These are phyloP conservation scores for Bombycilla garrulus DNA, from an alignment of 2,113 vertebrate genomes.

Conservation along the genomic window DNA sequence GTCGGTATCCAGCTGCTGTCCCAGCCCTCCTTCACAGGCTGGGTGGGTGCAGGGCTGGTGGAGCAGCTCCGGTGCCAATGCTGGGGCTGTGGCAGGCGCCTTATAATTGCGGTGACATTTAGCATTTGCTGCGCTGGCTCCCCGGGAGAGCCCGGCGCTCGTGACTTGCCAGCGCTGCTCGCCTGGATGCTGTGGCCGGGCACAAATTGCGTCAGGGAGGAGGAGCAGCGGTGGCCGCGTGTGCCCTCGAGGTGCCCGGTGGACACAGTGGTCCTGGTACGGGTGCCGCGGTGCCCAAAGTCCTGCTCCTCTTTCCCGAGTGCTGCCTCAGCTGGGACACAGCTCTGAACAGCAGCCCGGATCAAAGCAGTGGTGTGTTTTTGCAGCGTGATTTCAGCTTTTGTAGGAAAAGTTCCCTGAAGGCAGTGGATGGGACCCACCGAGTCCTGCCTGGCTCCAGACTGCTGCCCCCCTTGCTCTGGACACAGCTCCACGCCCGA, in stretches of 20 bases:
- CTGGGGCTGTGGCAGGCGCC: background rate
- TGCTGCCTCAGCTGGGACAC: background rate
- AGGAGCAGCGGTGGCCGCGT: accelerated
- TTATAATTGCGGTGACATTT: background rate
- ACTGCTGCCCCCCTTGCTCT: background rate
- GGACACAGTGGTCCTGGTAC: background rate
- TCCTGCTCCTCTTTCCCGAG: accelerated
- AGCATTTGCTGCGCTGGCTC: background rate
- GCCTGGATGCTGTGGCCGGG: background rate
- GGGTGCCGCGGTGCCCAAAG: background rate
- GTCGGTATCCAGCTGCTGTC: background rate
- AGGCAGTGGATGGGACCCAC: accelerated
- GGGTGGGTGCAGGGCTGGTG: background rate
- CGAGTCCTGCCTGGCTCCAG: accelerated
- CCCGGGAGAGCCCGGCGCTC: background rate
- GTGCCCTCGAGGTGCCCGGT: accelerated
- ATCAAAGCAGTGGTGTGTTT: background rate
- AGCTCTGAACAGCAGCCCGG: background rate
- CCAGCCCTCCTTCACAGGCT: accelerated
- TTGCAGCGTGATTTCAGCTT: background rate
- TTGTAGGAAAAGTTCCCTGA: background rate
- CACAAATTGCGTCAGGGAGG: background rate
- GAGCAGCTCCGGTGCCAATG: background rate
- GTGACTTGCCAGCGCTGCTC: background rate
- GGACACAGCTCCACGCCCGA: accelerated